Evolutionary conservation across 2,113 vertebrate genomes (phyloP).

Genomic region (Turdus rufiventris): DNA sequence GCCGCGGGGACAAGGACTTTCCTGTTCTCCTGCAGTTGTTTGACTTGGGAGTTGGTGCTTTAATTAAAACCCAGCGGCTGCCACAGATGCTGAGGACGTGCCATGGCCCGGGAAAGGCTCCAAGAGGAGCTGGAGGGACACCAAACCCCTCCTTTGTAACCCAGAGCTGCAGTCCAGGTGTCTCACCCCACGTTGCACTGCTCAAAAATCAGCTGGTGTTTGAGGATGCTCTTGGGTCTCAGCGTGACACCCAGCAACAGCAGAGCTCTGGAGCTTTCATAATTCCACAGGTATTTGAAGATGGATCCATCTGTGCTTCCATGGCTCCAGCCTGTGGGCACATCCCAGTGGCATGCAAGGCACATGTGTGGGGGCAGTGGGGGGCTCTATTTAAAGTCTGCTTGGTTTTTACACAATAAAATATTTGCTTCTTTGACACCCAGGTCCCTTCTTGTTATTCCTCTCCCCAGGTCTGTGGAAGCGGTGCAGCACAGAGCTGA

Average conservation of each 20-base stretch:
- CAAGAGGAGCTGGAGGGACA: neutral
- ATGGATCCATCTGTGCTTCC: neutral
- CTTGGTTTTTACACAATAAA: slow-evolving; percentile 65
- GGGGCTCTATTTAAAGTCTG: neutral
- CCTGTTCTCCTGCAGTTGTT: slow-evolving; percentile 20
- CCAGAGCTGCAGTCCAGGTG: neutral
- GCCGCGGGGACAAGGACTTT: neutral
- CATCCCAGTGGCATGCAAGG: neutral
- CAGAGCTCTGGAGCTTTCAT: neutral
- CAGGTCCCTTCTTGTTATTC: neutral
- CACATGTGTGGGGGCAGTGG: fast-evolving
- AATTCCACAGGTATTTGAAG: neutral
- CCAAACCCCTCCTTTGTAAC: neutral
- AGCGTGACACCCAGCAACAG: neutral
- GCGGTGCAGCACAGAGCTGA: neutral
- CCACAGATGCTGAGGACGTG: neutral
- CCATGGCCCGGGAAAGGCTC: fast-evolving
- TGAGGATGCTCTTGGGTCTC: neutral
- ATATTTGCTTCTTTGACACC: slow-evolving; percentile 7
- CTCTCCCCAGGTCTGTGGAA: fast-evolving
- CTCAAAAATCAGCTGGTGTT: neutral
- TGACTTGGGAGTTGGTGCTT: slow-evolving; percentile 46
- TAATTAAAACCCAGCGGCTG: neutral
- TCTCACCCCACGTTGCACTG: fast-evolving
- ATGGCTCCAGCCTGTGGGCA: neutral